These are phyloP conservation scores for Phrynosoma platyrhinos DNA, from an alignment of 2,113 vertebrate genomes.

Conservation along the genomic window DNA sequence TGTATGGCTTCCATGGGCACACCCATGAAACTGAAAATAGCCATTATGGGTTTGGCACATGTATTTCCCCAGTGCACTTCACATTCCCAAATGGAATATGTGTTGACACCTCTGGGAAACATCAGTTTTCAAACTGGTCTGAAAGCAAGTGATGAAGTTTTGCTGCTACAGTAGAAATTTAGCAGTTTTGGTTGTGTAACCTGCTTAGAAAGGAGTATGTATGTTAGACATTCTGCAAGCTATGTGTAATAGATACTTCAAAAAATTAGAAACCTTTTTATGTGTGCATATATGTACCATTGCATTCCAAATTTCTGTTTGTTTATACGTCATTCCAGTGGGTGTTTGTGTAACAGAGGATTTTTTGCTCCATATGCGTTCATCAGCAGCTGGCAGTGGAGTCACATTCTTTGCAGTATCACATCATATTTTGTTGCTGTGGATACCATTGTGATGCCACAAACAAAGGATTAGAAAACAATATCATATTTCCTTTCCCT, in stretches of 20 bases:
- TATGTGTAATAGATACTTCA: not conserved
- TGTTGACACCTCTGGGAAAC: constrained; percentile 20
- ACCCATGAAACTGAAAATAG: constrained; percentile 7
- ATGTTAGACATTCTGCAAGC: not conserved
- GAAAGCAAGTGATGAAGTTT: not conserved
- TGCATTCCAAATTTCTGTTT: constrained; percentile 30
- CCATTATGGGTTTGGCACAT: constrained; percentile 13
- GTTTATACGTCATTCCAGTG: constrained; percentile 38
- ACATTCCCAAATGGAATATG: constrained; percentile 3
- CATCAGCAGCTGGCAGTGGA: constrained; percentile 60
- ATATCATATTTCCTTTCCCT: constrained; percentile 42
- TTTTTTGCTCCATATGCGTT: constrained; percentile 46
- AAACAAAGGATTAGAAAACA: constrained; percentile 66
- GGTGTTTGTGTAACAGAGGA: constrained; percentile 50
- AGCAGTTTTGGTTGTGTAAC: not conserved
- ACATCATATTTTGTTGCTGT: constrained; percentile 65
- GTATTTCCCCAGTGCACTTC: not conserved
- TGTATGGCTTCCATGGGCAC: constrained; percentile 19
- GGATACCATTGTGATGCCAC: constrained; percentile 70
- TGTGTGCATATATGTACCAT: not conserved
- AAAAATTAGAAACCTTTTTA: not conserved
- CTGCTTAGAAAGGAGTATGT: not conserved
- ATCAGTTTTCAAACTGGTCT: not conserved
- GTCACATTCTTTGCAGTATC: constrained; percentile 70
- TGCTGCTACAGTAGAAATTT: not conserved